Evolutionary conservation across 2,888 invertebrate genomes (phyloP), one percentile per base, ranked within the genome.

Genomic region (Dyspetes luteomarginatus): DNA sequence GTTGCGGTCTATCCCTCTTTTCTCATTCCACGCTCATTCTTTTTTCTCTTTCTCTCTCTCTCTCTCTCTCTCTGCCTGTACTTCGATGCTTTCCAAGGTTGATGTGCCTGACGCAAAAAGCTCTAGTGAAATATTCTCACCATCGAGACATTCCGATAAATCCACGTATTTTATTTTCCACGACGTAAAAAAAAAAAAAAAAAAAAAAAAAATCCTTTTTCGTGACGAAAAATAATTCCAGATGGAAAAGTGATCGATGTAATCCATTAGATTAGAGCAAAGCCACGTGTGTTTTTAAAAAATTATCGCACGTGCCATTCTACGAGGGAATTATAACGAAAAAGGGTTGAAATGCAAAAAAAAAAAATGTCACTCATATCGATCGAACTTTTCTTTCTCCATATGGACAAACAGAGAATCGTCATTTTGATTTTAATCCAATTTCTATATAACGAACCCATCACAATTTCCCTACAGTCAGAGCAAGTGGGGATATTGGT

Each of bases 291-390:
- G 19, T 52, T 30, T 28, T 3, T 3, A n/a, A 12, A 3, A 65
- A 22, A 50, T 65, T 65, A 30, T 28, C 17, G 12, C 64, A 28
- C 45, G 48, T n/a, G 19, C 43, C 0, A 19, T 60, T 36, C n/a
- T n/a, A n/a, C n/a, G n/a, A n/a, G n/a, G 41, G 62, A 52, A 76
- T 69, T 76, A 69, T 69, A 43, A 41, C 50, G 15, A 60, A 76
- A 76, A 69, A 69, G 48, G 50, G 12, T 69, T 69, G n/a, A n/a
- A n/a, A n/a, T 68, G 50, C 60, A 62, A 41, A 69, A 69, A 69
- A n/a, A n/a, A n/a, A n/a, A n/a, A n/a, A n/a, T n/a, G n/a, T n/a
- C n/a, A n/a, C n/a, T n/a, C n/a, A n/a, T n/a, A n/a, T n/a, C n/a
- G n/a, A n/a, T 12, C 43, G 12, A 28, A 26, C 55, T 55, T 26